Evolutionary conservation across 2,888 invertebrate species (phyloP).

Genomic region (Lottia scabra): DNA sequence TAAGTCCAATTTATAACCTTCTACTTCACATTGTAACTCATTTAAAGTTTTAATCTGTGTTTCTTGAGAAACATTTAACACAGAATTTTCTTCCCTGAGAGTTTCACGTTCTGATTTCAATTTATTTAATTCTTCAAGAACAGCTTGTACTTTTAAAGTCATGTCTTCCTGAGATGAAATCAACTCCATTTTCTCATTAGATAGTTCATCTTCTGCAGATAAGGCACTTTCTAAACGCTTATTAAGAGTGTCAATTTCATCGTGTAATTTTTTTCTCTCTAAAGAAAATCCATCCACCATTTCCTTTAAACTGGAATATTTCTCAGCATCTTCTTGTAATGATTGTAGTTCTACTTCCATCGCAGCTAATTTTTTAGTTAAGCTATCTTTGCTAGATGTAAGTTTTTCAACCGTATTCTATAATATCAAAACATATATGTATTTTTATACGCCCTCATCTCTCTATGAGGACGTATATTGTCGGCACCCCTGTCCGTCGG

Average conservation of each 20-base stretch:
- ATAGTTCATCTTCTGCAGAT: conserved; percentile 47
- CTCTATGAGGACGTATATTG: too few species aligned
- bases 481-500: too few species aligned
- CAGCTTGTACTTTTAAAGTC: conserved; percentile 24
- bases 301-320: conserved; percentile 42
- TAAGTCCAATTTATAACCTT: conserved; percentile 10
- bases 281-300: conserved; percentile 47
- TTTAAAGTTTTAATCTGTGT: background rate
- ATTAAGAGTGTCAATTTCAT: conserved; percentile 26
- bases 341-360: conserved; percentile 46
- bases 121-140: conserved; percentile 30
- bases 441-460: too few species aligned
- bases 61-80: background rate
- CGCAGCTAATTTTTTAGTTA: conserved; percentile 41
- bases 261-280: conserved; percentile 44
- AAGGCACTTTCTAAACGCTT: conserved; percentile 18
- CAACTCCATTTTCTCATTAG: conserved; percentile 47
- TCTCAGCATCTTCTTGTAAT: conserved; percentile 42
- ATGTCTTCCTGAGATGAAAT: conserved; percentile 31
- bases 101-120: conserved; percentile 19
- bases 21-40: background rate
- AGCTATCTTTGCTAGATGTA: conserved; percentile 39
- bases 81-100: background rate
- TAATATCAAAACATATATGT: too few species aligned
- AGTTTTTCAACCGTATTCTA: conserved; percentile 44